Evolutionary conservation across 2,797 vertebrate species (phyloP), one percentile per base, ranked within the genome.

Genomic region (Falco cherrug): DNA sequence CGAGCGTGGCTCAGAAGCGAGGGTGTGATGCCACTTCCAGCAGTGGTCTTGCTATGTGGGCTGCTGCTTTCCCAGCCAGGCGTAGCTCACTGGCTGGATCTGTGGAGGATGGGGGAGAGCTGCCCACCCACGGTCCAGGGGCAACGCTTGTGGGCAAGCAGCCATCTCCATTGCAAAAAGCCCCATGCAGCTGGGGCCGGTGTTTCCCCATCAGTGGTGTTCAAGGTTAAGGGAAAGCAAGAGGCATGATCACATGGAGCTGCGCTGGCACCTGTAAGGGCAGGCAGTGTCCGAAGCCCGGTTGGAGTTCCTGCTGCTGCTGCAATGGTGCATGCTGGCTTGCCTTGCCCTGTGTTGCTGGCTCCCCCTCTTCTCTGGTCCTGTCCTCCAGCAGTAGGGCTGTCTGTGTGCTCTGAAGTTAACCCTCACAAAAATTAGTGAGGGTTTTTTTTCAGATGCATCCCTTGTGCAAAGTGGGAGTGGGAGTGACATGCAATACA

Each of bases 1-100:
- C 5, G 22, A 37, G 84, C 1, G 0, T 1, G 1, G 6, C 65
- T 81, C 0, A 0, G 86, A 50, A 53, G 33, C 0, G 0, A 31
- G 60, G 41, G 3, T 9, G 26, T 0, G 2, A 7, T 18, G 56
- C 0, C 5, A 26, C 33, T 25, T n/a, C 70, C 28, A 39, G 43
- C 61, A 35, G 51, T 2, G 9, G 10, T 37, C 26, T 60, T 50
- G 39, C 0, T 0, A 17, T 6, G 10, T 47, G 33, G 11, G 16
- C 48, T 5, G 28, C 35, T 51, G 89, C 68, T 48, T 28, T 63
- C 71, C 31, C 1, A 0, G 21, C 53, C 12, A 19, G 61, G 24
- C 3, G 2, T 22, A 29, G 61, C 43, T 53, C 24, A 8, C 7
- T 4, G 0, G 0, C 54, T 2, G 2, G 41, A 45, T 69, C 61